A percentile compares a stretch with the other conserved stretches of the same genome.
phyloP scores from a whole-genome alignment of 2,888 invertebrate species.

The Glyphotaelius pellucidus region DNA sequence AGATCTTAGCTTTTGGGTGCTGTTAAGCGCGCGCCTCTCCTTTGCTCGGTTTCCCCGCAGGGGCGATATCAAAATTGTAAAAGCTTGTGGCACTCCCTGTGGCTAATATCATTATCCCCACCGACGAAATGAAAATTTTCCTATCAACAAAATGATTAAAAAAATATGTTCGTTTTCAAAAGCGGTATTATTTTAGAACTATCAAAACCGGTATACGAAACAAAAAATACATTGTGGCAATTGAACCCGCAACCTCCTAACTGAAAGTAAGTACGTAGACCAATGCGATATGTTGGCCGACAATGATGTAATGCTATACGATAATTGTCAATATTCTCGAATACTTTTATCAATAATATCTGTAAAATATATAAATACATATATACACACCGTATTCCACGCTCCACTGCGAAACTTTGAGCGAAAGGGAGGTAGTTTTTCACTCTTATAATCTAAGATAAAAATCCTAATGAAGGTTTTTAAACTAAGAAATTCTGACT shows the following conservation, averaged over 20 bases:
- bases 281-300: background rate
- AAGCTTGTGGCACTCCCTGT: background rate
- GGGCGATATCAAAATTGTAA: no score
- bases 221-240: background rate
- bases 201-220: background rate
- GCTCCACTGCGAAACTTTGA: no score
- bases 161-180: background rate
- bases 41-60: no score
- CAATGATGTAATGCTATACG: background rate
- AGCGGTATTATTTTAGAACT: background rate
- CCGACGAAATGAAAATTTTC: background rate
- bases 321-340: background rate
- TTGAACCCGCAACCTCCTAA: background rate
- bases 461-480: no score
- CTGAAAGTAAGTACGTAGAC: background rate
- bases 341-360: background rate
- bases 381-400: no score
- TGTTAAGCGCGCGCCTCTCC: no score
- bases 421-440: no score
- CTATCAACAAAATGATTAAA: background rate
- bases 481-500: no score
- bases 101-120: background rate
- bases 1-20: fast-evolving
- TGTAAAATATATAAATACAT: no score
- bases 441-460: no score